Percentiles rank a stretch among this genome's conserved stretches.
These are phyloP conservation scores for Mesorhabditis spiculigera DNA, from an alignment of 2,888 invertebrate genomes.

Conservation along the genomic window DNA sequence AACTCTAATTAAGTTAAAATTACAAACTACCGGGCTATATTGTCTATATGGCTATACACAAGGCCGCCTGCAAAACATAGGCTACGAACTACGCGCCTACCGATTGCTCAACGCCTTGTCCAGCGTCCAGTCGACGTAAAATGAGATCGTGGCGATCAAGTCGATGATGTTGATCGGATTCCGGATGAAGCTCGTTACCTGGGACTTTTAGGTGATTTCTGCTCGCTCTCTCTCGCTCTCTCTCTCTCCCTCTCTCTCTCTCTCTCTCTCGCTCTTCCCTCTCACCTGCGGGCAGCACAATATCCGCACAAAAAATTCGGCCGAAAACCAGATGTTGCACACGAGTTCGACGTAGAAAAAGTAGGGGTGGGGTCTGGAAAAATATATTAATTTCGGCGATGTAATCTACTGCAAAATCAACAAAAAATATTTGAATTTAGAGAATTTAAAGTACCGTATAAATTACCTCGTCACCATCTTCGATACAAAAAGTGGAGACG, in stretches of 20 bases:
- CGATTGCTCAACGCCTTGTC: slow-evolving; percentile 58
- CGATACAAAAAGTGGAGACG: neutral
- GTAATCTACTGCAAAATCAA: too few species aligned
- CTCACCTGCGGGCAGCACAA: slow-evolving; percentile 74
- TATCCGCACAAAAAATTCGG: slow-evolving; percentile 80
- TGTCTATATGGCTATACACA: too few species aligned
- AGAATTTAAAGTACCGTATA: neutral
- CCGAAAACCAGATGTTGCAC: slow-evolving; percentile 91
- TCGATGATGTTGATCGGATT: slow-evolving; percentile 95
- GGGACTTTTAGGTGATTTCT: neutral
- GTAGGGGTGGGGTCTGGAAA: slow-evolving; percentile 66
- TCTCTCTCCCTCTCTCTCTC: neutral
- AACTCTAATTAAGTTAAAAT: too few species aligned
- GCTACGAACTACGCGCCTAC: neutral
- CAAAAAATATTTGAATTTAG: too few species aligned
- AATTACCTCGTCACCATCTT: slow-evolving; percentile 11
- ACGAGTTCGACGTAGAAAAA: slow-evolving; percentile 87
- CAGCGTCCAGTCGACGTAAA: slow-evolving; percentile 78
- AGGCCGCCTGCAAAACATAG: too few species aligned
- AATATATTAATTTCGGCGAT: slow-evolving; percentile 11
- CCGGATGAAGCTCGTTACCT: slow-evolving; percentile 23
- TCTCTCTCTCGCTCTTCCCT: neutral
- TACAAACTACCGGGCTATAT: too few species aligned
- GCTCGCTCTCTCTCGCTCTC: too few species aligned
- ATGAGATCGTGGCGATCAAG: slow-evolving; percentile 95